These are phyloP conservation scores for Cynaeus angustus DNA, from an alignment of 2,888 invertebrate genomes.

Conservation along the genomic window DNA sequence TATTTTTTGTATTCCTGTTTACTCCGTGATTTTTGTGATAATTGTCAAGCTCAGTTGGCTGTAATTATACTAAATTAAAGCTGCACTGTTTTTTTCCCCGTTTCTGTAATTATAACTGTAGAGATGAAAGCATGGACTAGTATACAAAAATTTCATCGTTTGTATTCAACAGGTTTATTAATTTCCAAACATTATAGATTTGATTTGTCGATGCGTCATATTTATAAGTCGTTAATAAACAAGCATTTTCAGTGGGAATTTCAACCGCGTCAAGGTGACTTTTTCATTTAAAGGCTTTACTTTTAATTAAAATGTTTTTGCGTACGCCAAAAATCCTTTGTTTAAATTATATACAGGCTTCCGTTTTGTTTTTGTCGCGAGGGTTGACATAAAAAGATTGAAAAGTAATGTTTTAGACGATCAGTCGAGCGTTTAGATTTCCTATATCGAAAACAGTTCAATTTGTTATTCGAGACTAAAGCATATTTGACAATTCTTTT, in stretches of 20 bases:
- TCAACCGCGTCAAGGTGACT: constrained; percentile 3
- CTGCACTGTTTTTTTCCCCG: background rate
- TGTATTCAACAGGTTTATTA: constrained; percentile 33
- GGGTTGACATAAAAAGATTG: constrained; percentile 43
- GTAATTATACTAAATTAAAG: constrained; percentile 13
- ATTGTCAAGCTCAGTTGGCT: constrained; percentile 8
- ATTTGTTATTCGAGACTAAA: constrained; percentile 31
- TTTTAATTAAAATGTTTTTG: constrained; percentile 32
- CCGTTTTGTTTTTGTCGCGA: constrained; percentile 28
- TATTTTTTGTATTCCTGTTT: background rate
- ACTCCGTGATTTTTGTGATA: background rate
- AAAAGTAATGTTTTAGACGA: constrained; percentile 39
- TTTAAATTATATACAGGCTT: constrained; percentile 29
- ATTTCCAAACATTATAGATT: constrained; percentile 20
- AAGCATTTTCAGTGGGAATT: constrained; percentile 1
- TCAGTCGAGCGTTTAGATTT: constrained; percentile 39
- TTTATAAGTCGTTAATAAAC: constrained; percentile 21
- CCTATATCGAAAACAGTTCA: constrained; percentile 30
- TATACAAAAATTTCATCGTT: constrained; percentile 3
- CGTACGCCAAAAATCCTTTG: constrained; percentile 13
- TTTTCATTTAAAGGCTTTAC: constrained; percentile 2
- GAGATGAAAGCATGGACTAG: constrained; percentile 2
- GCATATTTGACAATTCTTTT: constrained; percentile 14
- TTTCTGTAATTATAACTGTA: background rate
- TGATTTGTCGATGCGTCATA: constrained; percentile 7